These are phyloP conservation scores for Penelope pileata DNA, from an alignment of 2,113 vertebrate genomes.

Conservation along the genomic window DNA sequence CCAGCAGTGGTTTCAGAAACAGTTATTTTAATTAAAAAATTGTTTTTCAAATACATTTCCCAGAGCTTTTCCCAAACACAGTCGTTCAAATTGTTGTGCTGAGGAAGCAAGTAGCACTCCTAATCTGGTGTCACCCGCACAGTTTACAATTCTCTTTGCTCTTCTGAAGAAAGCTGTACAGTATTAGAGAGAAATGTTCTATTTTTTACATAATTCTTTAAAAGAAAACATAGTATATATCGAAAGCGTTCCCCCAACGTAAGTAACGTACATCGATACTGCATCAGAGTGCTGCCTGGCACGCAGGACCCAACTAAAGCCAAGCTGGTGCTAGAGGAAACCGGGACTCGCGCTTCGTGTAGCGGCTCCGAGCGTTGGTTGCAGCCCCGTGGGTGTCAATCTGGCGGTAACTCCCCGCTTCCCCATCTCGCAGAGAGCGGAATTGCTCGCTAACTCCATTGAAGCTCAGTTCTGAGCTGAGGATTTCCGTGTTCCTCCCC, in stretches of 20 bases:
- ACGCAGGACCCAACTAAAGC: constrained; percentile 42
- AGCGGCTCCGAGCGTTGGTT: background rate
- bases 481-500: constrained; percentile 55
- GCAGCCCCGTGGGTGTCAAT: background rate
- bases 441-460: constrained; percentile 62
- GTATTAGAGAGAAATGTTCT: constrained; percentile 70
- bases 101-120: constrained; percentile 12
- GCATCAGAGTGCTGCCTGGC: background rate
- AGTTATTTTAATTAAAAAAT: constrained; percentile 35
- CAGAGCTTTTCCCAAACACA: background rate
- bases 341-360: background rate
- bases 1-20: constrained; percentile 43
- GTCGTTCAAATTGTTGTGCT: background rate
- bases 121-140: constrained; percentile 12
- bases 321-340: constrained; percentile 55
- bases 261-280: constrained; percentile 36
- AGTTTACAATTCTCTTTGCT: constrained; percentile 67
- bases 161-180: constrained; percentile 63
- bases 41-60: constrained; percentile 54
- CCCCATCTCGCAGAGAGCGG: background rate
- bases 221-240: constrained; percentile 33
- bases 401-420: background rate
- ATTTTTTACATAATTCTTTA: constrained; percentile 57
- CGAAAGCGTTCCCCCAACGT: constrained; percentile 51
- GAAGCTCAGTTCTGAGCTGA: constrained; percentile 67